A percentile compares a stretch with the other conserved stretches of the same genome.
phyloP scores from a whole-genome alignment of 1,140 invertebrate genomes.

The silkworm (Bombyx mori) region ASM3026992v2 NC_085128.1:16746001-16746500 shows the following conservation, averaged over 20 bases:
- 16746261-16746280: constrained; percentile 1
- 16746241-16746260: neutral
- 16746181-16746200: too few relatives aligned
- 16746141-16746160: too few relatives aligned
- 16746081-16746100: too few relatives aligned
- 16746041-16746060: too few relatives aligned
- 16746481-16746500: too few relatives aligned
- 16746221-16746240: neutral
- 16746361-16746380: constrained; percentile 41
- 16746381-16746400: constrained; percentile 25
- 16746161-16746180: too few relatives aligned
- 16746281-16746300: constrained; percentile 36
- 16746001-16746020: too few relatives aligned
- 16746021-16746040: too few relatives aligned
- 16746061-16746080: too few relatives aligned
- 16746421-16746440: constrained; percentile 59
- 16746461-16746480: neutral
- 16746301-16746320: constrained; percentile 48
- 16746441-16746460: constrained; percentile 38
- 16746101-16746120: too few relatives aligned
- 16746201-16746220: too few relatives aligned
- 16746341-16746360: constrained; percentile 56
- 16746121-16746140: too few relatives aligned
- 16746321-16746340: constrained; percentile 52
- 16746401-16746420: constrained; percentile 44